phyloP scores from a whole-genome alignment of 2,888 invertebrate species.

The Exocentrus adspersus region DNA sequence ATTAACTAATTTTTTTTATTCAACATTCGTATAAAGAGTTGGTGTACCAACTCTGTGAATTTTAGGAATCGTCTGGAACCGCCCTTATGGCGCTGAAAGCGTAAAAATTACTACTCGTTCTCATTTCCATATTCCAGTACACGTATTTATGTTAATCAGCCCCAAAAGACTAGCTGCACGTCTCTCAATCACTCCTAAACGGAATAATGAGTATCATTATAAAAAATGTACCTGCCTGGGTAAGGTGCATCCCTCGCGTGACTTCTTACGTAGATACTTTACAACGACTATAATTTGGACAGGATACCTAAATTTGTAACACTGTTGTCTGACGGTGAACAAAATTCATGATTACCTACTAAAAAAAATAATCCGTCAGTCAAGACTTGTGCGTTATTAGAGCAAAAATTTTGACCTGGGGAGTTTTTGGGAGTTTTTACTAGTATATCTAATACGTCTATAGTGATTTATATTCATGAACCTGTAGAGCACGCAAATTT shows the following conservation, averaged over 20 bases:
- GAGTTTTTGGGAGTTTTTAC: conserved; percentile 33
- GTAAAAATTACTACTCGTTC: not conserved
- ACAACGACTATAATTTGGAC: not conserved
- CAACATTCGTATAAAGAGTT: too few species aligned
- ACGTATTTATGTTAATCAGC: not conserved
- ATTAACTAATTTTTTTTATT: too few species aligned
- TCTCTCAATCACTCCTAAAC: not conserved
- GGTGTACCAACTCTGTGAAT: too few species aligned
- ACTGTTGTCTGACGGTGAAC: not conserved
- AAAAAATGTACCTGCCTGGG: conserved; percentile 6
- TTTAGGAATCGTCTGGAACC: too few species aligned
- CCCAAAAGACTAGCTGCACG: not conserved
- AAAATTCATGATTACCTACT: not conserved
- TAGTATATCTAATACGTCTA: conserved; percentile 37
- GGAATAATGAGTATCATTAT: conserved; percentile 13
- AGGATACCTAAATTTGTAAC: not conserved
- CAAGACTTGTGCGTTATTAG: conserved; percentile 18
- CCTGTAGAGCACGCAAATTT: conserved; percentile 41
- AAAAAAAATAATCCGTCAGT: not conserved
- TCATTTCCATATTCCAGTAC: not conserved
- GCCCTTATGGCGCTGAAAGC: not conserved
- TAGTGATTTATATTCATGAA: conserved; percentile 43
- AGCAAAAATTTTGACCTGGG: conserved; percentile 13
- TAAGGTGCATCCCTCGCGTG: conserved; percentile 7
- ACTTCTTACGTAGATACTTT: not conserved